Base-by-base conservation (phyloP, 2,113 vertebrate species). In the Lontra canadensis region DNA sequence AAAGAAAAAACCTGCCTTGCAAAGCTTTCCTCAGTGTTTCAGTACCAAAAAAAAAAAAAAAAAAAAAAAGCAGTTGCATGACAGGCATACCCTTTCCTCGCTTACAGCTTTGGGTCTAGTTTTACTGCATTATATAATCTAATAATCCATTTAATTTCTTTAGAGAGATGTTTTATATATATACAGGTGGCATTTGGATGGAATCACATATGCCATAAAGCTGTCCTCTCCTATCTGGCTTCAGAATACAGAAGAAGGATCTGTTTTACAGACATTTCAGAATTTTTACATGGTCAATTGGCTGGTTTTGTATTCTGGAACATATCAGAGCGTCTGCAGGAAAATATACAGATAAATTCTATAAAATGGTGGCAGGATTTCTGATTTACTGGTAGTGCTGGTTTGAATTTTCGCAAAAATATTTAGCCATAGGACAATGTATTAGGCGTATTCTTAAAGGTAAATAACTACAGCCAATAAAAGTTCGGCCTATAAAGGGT, bases 381-480 rank as follows among this genome's bases (percentile, higher is more conserved):
- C 97, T 98, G 98, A 99, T 99, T 99, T 99, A 98, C 84, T 90
- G 96, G 94, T 84, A 94, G 96, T 92, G 87, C 96, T 98, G 49
- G 36, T 98, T 98, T 98, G 97, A 99, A 98, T 99, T 98, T 98
- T 98, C 98, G 98, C 98, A 98, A 98, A 99, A 99, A 98, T 99
- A 99, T 98, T 99, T 99, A 98, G 98, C 98, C 97, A 98, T 95
- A 98, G 98, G 98, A 98, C 97, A 98, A 95, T 97, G 99, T 98
- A 98, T 98, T 99, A 98, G 98, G 96, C 0, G 71, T 98, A 98
- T 99, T 99, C 98, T 99, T 99, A 98, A 99, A 98, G 98, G 98
- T 99, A 99, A 99, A 99, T 99, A 99, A 99, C 98, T 97, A 98
- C 98, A 98, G 97, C 98, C 98, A 98, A 99, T 99, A 99, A 99